Evolutionary conservation across 2,113 vertebrate genomes (phyloP), one percentile per base, ranked within the genome.

Genomic region (Blennius ocellaris): DNA sequence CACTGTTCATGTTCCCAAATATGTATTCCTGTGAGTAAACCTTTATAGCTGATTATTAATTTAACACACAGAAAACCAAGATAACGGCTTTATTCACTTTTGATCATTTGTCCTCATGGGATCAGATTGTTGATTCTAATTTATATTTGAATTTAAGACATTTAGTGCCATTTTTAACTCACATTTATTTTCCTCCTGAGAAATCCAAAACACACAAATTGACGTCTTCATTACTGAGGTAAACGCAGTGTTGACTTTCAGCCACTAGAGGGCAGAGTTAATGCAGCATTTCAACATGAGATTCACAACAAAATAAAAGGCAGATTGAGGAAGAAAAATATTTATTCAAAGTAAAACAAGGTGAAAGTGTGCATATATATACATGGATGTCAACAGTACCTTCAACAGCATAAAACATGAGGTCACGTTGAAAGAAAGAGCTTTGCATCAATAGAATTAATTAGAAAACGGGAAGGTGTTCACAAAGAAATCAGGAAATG

Each of bases 211-310:
- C 21, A 30, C 21, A 30, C 21, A 30, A 30, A 30, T 30, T 30
- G 21, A 30, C 21, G 21, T 30, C 21, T 4, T 30, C 21, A 30
- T 30, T 30, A 30, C 21, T 30, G 21, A 30, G 7, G 17, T 15
- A 7, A 76, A 38, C 2, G 4, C 14, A 30, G 10, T 4, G 43
- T 74, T 15, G 8, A 11, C 30, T 50, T 52, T 12, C 5, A 6
- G n/a, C 62, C 91, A 90, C 87, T 68, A 87, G 91, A 68, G 65
- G 85, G 78, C 87, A 88, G 83, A 0, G 40, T 69, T 67, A 61
- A 59, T 15, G 59, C 57, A 52, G 0, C 37, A n/a, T 73, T 0
- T 41, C 1, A 12, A 41, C 60, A 14, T 3, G 3, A 65, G 6
- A 3, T 6, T 6, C 10, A 1, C 49, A 57, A 51, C 16, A 43